Evolutionary conservation across 1,140 invertebrate species (phyloP).

Genomic region (Drosophila oshimai): DNA sequence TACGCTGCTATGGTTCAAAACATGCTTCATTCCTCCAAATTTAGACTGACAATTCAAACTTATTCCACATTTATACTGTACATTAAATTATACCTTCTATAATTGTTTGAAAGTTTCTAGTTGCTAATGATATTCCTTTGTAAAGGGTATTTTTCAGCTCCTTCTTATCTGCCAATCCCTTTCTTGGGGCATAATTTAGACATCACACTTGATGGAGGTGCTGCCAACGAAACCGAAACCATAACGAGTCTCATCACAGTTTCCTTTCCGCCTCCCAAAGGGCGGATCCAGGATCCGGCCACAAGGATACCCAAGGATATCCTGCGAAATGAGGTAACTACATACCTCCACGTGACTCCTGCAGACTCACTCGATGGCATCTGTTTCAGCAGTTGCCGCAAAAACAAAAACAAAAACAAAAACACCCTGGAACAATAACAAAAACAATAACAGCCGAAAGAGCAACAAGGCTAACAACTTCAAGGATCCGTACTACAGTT

Average conservation of each 20-base stretch:
- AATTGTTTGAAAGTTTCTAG: no score
- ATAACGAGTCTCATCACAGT: conserved; percentile 41
- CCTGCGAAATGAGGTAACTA: background rate
- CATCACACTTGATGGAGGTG: background rate
- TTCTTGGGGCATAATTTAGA: conserved; percentile 15
- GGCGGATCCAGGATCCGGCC: conserved; percentile 20
- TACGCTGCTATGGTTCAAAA: no score
- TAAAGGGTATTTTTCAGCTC: background rate
- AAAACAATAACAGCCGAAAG: conserved; percentile 41
- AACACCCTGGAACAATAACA: conserved; percentile 30
- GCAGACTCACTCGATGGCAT: conserved; percentile 23
- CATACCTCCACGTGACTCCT: background rate
- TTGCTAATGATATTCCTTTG: background rate
- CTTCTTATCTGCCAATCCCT: background rate
- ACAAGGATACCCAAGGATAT: conserved; percentile 25
- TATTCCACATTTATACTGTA: background rate
- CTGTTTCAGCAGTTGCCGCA: conserved; percentile 36
- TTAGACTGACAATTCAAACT: background rate
- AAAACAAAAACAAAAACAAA: conserved; percentile 40
- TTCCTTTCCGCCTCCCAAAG: conserved; percentile 33
- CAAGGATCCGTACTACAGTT: conserved; percentile 57
- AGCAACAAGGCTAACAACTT: conserved; percentile 50
- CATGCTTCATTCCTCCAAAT: background rate
- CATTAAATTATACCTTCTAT: background rate
- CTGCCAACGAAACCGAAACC: conserved; percentile 6